Evolutionary conservation across 2,888 invertebrate genomes (phyloP).

Genomic region (Sphecodes monilicornis): DNA sequence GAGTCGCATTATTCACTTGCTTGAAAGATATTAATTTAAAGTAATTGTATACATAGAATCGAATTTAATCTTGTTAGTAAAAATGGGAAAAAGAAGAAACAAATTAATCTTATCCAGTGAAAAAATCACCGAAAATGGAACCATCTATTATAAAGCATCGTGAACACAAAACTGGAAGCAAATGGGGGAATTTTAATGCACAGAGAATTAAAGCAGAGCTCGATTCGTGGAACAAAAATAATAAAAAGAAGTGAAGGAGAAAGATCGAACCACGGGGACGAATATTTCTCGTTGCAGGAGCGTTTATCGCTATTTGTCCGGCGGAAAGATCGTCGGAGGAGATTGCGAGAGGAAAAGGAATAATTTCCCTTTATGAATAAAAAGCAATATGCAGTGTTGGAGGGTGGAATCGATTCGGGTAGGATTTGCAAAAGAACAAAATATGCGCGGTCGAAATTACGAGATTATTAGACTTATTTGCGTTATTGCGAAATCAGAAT

Average conservation of each 20-base stretch:
- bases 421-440: constrained; percentile 4
- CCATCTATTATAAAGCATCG: not conserved
- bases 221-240: not conserved
- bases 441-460: constrained; percentile 10
- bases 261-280: not conserved
- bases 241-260: not conserved
- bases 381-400: not conserved
- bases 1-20: no score
- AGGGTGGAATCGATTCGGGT: constrained; percentile 3
- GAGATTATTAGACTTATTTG: constrained; percentile 48
- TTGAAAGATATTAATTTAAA: no score
- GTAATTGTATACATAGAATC: no score
- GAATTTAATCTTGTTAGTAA: not conserved
- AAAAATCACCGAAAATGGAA: not conserved
- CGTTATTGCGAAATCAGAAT: constrained; percentile 18
- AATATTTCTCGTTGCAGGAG: not conserved
- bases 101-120: not conserved
- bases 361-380: constrained; percentile 17
- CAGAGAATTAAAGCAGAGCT: not conserved
- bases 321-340: not conserved
- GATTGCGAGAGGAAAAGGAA: constrained; percentile 7
- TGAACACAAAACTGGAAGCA: not conserved
- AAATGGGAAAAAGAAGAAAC: not conserved
- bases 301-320: not conserved
- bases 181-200: not conserved